Evolutionary conservation across 2,797 vertebrate species (phyloP), one percentile per base, ranked within the genome.

Genomic region (Cynopterus sphinx): DNA sequence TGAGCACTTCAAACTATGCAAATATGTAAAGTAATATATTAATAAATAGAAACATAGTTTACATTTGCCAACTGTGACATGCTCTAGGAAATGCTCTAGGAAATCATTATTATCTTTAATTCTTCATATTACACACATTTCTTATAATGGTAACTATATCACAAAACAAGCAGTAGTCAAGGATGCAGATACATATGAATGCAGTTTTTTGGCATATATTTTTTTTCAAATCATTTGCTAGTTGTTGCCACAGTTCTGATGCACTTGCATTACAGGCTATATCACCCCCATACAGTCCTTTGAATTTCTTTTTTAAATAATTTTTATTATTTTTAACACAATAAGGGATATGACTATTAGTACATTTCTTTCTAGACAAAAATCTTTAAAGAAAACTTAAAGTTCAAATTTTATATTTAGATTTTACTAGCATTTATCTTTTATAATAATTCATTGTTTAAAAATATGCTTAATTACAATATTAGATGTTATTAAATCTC

Each of bases 321-420:
- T 75, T 79, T 92, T 22, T 81, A 61, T 33, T 65, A n/a, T 84
- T 33, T 92, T 83, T 95, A 49, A 89, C 19, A 81, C 19, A 84
- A 68, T 49, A 85, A 61, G 2, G 13, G 39, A 63, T 86, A 31
- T 28, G 49, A 78, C 67, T 68, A 79, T 61, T 49, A 67, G 3
- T 59, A 39, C 73, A 28, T 83, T 79, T 9, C 22, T 87, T 70
- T 43, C 8, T 46, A 75, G 31, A 41, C 46, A 26, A 90, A 90
- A 87, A 67, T 90, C 17, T 86, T 91, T 93, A 87, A 89, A 74
- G 28, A 36, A 95, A 91, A 59, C 16, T 43, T 59, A 5, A 89
- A 75, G n/a, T 73, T 89, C 57, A 73, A 89, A 82, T 41, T 4
- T 75, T n/a, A 67, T 55, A 81, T 46, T 91, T 93, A 75, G 15